A percentile compares a stretch with the other conserved stretches of the same genome.
Conservation (phyloP, 2,113 vertebrate genomes). For the Leiothrix lutea region DNA sequence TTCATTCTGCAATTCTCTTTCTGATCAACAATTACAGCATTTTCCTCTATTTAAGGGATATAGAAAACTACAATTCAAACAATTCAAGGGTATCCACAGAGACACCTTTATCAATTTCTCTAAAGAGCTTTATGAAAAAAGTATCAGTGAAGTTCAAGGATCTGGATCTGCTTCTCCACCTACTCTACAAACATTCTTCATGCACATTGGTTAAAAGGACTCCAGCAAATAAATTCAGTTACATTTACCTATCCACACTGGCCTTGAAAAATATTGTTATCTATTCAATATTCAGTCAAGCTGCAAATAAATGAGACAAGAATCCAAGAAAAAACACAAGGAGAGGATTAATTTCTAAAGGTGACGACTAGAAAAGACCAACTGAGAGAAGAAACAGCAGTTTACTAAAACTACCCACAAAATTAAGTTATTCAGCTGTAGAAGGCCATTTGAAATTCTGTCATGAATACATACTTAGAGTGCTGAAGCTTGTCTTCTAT, state of each 20-base stretch:
- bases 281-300: not conserved
- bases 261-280: not conserved
- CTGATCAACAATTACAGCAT: not conserved
- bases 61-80: not conserved
- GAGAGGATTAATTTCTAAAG: not conserved
- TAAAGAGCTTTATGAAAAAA: not conserved
- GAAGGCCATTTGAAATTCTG: not conserved
- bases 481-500: slow-evolving; percentile 97
- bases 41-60: not conserved
- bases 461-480: slow-evolving; percentile 84
- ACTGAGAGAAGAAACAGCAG: not conserved
- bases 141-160: not conserved
- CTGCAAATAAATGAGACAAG: not conserved
- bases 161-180: not conserved
- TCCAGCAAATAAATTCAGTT: not conserved
- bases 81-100: not conserved
- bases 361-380: not conserved
- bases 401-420: not conserved
- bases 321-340: not conserved
- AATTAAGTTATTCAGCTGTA: not conserved
- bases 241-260: not conserved
- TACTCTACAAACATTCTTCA: not conserved
- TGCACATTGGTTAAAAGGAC: not conserved
- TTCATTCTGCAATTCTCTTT: not conserved
- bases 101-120: not conserved